These are phyloP conservation scores for Drymonia ruficornis DNA, from an alignment of 2,888 invertebrate species.

Conservation along the genomic window DNA sequence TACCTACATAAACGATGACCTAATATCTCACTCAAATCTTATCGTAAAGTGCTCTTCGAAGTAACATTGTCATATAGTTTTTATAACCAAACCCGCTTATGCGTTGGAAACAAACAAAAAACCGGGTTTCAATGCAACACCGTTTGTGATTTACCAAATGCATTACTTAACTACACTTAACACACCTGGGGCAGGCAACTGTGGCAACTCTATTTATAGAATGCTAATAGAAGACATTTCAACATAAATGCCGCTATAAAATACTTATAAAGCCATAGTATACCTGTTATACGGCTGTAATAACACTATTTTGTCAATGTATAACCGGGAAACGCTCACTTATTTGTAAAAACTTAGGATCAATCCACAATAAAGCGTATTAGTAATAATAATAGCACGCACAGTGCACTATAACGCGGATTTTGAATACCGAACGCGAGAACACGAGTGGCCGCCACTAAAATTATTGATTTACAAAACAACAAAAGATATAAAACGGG, in stretches of 20 bases:
- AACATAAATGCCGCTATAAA: conserved; percentile 5
- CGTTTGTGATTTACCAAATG: conserved; percentile 48
- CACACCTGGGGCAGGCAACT: conserved; percentile 27
- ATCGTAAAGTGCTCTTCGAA: conserved; percentile 3
- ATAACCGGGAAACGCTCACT: conserved; percentile 16
- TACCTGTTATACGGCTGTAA: not conserved
- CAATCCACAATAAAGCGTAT: conserved; percentile 29
- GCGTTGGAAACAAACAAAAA: conserved; percentile 22
- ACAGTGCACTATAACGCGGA: conserved; percentile 30
- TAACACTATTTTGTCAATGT: conserved; percentile 6
- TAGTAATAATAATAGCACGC: conserved; percentile 4
- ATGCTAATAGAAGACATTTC: conserved; percentile 17
- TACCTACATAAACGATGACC: conserved; percentile 2
- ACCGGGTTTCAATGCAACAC: conserved; percentile 36
- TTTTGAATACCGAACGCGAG: conserved; percentile 42
- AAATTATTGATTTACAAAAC: conserved; percentile 84
- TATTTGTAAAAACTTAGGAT: conserved; percentile 24
- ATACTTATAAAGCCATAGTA: not conserved
- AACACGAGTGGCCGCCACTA: conserved; percentile 65
- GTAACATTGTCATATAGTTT: conserved; percentile 1
- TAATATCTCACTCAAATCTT: not conserved
- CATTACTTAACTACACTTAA: conserved; percentile 46
- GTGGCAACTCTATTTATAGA: conserved; percentile 57
- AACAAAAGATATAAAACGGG: conserved; percentile 83
- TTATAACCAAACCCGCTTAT: conserved; percentile 9